Percentiles rank a stretch among this genome's conserved stretches.
phyloP scores from a whole-genome alignment of 2,797 vertebrate genomes.

The Acanthis flammea region DNA sequence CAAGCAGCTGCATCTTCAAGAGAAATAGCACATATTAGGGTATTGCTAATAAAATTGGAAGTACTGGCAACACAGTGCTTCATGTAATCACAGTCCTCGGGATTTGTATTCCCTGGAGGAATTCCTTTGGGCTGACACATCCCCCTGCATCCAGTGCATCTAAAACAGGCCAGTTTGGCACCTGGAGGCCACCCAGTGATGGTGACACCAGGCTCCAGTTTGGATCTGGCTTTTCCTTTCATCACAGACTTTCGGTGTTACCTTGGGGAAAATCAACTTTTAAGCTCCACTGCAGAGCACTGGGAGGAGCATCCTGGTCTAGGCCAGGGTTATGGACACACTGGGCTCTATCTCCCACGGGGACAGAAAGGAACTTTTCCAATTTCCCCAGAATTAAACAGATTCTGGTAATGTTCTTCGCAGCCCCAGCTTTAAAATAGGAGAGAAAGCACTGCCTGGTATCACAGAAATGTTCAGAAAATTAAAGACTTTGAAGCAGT shows the following conservation, averaged over 20 bases:
- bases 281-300: background rate
- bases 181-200: background rate
- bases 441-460: background rate
- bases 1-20: slow-evolving; percentile 66
- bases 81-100: background rate
- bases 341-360: accelerated
- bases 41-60: slow-evolving; percentile 51
- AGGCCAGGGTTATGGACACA: background rate
- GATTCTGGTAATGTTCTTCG: background rate
- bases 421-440: background rate
- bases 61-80: slow-evolving; percentile 27
- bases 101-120: background rate
- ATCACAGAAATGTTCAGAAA: background rate
- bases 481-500: slow-evolving; percentile 52
- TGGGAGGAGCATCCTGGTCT: background rate
- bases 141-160: background rate
- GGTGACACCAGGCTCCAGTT: background rate
- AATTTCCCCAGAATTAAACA: background rate
- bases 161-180: background rate
- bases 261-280: background rate
- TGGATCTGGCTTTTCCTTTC: background rate
- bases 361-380: background rate
- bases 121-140: background rate
- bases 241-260: accelerated
- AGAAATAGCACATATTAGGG: slow-evolving; percentile 53